A percentile compares a stretch with the other conserved stretches of the same genome.
Evolutionary conservation across 2,888 invertebrate genomes (phyloP).

Genomic region (Caenorhabditis virilis): DNA sequence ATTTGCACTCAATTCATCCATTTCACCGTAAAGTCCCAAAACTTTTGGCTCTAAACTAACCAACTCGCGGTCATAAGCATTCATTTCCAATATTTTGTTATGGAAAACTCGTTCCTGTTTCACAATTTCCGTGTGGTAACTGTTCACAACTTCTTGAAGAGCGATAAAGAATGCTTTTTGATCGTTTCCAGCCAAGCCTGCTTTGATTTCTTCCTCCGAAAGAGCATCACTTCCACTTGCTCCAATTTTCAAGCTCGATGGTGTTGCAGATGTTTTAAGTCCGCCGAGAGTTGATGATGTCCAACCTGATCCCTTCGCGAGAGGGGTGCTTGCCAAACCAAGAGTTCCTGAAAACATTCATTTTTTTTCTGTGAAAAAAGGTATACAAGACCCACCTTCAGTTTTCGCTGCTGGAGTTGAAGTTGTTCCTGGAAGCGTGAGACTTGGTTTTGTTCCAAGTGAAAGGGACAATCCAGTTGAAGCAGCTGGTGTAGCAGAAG

Average conservation of each 20-base stretch:
- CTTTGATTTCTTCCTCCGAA: constrained; percentile 37
- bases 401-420: constrained; percentile 10
- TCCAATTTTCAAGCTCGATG: constrained; percentile 23
- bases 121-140: constrained; percentile 26
- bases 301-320: constrained; percentile 35
- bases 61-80: constrained; percentile 31
- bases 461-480: not conserved
- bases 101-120: constrained; percentile 34
- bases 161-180: constrained; percentile 29
- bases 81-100: constrained; percentile 29
- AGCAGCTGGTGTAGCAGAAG: constrained; percentile 1
- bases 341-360: no score
- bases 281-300: constrained; percentile 23
- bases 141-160: constrained; percentile 32
- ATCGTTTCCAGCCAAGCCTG: constrained; percentile 29
- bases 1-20: constrained; percentile 25
- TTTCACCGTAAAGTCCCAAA: constrained; percentile 29
- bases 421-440: not conserved
- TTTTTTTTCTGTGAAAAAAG: no score
- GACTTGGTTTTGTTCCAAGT: no score
- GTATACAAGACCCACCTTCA: no score
- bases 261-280: constrained; percentile 15
- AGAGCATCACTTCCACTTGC: constrained; percentile 27
- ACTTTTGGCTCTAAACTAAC: constrained; percentile 33
- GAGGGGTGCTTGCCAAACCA: constrained; percentile 11